These are phyloP conservation scores for Sycophila sp. DNA, from an alignment of 1,140 invertebrate species.

Conservation along the genomic window DNA sequence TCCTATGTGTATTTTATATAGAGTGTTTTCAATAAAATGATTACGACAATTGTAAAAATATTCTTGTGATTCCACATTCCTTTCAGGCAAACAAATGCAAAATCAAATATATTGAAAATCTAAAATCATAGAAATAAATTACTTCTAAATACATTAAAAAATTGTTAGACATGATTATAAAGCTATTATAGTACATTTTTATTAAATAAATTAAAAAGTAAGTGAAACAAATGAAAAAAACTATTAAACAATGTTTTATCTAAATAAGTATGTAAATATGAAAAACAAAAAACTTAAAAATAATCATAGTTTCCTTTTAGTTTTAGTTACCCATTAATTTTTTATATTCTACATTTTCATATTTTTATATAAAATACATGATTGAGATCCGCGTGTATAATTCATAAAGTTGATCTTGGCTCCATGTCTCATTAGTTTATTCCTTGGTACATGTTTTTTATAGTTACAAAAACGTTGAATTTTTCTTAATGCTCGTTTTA, in stretches of 20 bases:
- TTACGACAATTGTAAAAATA: no score
- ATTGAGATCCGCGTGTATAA: conserved; percentile 58
- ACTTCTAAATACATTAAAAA: no score
- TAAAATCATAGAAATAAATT: no score
- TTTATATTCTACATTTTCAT: conserved; percentile 51
- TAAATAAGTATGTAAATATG: conserved; percentile 59
- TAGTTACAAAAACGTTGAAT: conserved; percentile 43
- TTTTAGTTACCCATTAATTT: conserved; percentile 35
- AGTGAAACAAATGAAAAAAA: not conserved
- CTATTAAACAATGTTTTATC: not conserved
- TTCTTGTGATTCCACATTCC: no score
- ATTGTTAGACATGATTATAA: no score
- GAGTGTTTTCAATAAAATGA: no score
- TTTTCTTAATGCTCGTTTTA: conserved; percentile 27
- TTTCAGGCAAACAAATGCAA: no score
- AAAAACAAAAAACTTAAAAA: conserved; percentile 63
- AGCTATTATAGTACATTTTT: no score
- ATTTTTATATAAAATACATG: conserved; percentile 66
- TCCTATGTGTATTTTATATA: no score
- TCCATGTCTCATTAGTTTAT: conserved; percentile 46
- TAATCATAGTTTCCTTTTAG: conserved; percentile 53
- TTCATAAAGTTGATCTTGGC: conserved; percentile 35
- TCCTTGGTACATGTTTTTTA: conserved; percentile 51
- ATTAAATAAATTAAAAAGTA: no score
- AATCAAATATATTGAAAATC: no score